Percentiles rank a stretch among this genome's conserved stretches.
Conservation (phyloP, 2,888 invertebrate genomes). For the Kuschelorhynchus macadamiae region DNA sequence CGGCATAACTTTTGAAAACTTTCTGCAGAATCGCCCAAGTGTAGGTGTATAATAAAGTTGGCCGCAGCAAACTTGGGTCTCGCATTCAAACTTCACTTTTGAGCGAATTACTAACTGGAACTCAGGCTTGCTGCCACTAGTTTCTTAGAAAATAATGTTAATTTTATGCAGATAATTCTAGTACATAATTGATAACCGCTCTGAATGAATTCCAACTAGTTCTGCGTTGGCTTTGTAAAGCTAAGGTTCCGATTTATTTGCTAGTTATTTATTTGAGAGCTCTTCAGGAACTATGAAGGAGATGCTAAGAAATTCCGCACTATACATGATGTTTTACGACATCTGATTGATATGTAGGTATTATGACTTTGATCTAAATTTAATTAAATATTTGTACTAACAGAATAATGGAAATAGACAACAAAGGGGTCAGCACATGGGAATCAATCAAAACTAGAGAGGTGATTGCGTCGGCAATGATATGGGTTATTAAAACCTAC, state of each 20-base stretch:
- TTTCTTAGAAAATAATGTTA: conserved; percentile 47
- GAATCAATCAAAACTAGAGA: too few relatives aligned
- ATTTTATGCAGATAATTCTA: conserved; percentile 51
- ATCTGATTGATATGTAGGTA: too few relatives aligned
- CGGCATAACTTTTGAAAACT: conserved; percentile 25
- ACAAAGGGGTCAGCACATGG: too few relatives aligned
- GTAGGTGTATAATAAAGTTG: conserved; percentile 44
- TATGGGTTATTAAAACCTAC: too few relatives aligned
- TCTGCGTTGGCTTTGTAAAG: conserved; percentile 21
- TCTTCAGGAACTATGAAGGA: too few relatives aligned
- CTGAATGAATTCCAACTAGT: conserved; percentile 38
- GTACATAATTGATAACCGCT: conserved; percentile 49
- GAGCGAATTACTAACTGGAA: conserved; percentile 41
- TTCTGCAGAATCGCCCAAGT: conserved; percentile 31
- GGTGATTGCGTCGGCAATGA: too few relatives aligned
- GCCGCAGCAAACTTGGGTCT: conserved; percentile 36
- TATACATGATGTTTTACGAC: too few relatives aligned
- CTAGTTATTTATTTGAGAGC: too few relatives aligned
- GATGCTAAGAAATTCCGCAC: too few relatives aligned
- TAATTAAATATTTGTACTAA: too few relatives aligned
- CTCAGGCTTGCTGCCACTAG: conserved; percentile 36
- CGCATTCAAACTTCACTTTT: conserved; percentile 35
- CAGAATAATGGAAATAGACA: too few relatives aligned
- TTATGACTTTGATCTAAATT: too few relatives aligned
- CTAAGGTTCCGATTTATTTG: conserved; percentile 25